Conservation (phyloP, 2,888 invertebrate genomes). For the Theretra japonica region DNA sequence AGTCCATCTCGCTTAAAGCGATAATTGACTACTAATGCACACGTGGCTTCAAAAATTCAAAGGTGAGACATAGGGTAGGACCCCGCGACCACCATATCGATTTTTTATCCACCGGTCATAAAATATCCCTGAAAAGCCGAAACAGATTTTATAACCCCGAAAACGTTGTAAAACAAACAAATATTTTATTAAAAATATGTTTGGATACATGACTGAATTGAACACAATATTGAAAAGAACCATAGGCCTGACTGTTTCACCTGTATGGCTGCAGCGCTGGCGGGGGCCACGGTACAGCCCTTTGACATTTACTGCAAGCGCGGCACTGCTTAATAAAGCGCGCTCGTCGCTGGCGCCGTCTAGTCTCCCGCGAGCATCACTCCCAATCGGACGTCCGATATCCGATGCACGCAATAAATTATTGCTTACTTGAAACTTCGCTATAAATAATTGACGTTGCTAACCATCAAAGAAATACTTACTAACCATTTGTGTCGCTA, state of each 20-base stretch:
- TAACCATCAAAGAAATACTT: too few relatives aligned
- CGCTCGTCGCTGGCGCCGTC: neutral
- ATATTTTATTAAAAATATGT: neutral
- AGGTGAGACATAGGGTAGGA: too few relatives aligned
- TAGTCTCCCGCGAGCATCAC: neutral
- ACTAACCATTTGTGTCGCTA: too few relatives aligned
- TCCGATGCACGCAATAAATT: neutral
- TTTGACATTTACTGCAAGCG: neutral
- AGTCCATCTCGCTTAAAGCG: too few relatives aligned
- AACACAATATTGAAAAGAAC: neutral
- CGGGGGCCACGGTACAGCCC: neutral
- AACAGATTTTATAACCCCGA: too few relatives aligned
- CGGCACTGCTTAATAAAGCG: neutral
- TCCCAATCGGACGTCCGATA: conserved; percentile 9
- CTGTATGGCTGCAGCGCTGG: neutral
- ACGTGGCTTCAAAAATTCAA: too few relatives aligned
- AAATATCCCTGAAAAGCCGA: too few relatives aligned
- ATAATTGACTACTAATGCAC: too few relatives aligned
- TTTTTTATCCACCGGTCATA: too few relatives aligned
- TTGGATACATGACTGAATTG: neutral
- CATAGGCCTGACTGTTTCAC: neutral
- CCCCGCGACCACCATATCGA: too few relatives aligned
- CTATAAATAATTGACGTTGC: too few relatives aligned
- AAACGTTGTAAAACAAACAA: neutral
- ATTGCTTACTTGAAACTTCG: neutral